A percentile compares a stretch with the other conserved stretches of the same genome.
phyloP scores from a whole-genome alignment of 1,140 invertebrate genomes.

The Ostrea edulis region DNA sequence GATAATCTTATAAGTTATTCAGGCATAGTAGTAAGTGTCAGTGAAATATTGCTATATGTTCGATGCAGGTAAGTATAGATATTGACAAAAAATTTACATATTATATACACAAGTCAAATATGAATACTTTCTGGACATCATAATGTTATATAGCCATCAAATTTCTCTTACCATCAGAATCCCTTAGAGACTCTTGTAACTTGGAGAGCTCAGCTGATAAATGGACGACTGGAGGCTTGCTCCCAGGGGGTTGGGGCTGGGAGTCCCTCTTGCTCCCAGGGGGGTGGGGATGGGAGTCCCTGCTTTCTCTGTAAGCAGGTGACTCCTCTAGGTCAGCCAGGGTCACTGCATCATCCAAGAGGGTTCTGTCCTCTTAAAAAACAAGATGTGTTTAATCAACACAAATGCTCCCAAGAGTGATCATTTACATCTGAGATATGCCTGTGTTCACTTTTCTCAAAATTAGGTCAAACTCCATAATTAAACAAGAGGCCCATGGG shows the following conservation, averaged over 20 bases:
- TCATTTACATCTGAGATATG: too few species aligned
- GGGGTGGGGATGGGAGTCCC: background rate
- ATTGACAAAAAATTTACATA: too few species aligned
- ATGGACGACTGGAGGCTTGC: background rate
- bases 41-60: too few species aligned
- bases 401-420: background rate
- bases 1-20: too few species aligned
- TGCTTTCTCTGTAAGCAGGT: background rate
- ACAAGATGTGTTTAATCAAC: background rate
- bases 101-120: too few species aligned
- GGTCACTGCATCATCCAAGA: conserved; percentile 27
- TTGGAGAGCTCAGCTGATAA: conserved; percentile 17
- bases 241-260: background rate
- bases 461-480: too few species aligned
- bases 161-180: conserved; percentile 8
- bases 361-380: conserved; percentile 4
- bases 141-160: too few species aligned
- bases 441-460: too few species aligned
- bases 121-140: too few species aligned
- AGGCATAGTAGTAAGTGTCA: too few species aligned
- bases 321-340: conserved; percentile 34
- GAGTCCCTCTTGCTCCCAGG: background rate
- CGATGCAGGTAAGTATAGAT: too few species aligned
- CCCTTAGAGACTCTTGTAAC: conserved; percentile 4
- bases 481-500: too few species aligned